Evolutionary conservation across 2,113 vertebrate species (phyloP), one percentile per base, ranked within the genome.

Genomic region (Clinocottus analis): DNA sequence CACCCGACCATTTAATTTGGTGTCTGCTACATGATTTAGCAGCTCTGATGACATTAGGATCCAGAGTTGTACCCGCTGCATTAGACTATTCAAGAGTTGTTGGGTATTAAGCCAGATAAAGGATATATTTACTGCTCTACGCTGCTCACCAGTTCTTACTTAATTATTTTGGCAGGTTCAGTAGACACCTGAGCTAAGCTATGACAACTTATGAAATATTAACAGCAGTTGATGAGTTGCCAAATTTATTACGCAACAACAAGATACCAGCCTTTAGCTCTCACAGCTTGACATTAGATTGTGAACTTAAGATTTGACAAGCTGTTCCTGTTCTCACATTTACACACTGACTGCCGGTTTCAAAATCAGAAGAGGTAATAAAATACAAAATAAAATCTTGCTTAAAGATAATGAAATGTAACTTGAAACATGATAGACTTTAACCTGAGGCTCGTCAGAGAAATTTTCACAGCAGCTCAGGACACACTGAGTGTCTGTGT

Each of bases 11-110:
- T n/a, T n/a, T n/a, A n/a, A n/a, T n/a, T n/a, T n/a, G n/a, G n/a
- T n/a, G n/a, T n/a, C n/a, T n/a, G n/a, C n/a, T n/a, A 78, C 83
- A 79, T 77, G 72, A 80, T 87, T 88, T 83, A 84, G 80, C 82
- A 87, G 66, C 80, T 79, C 71, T 78, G 63, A 68, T 77, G 78
- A 79, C 82, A 71, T 59, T 43, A 45, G 79, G 84, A 79, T 87
- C 70, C 69, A 69, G 7, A 90, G 80, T 83, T 68, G 27, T 55
- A 66, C 45, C 72, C 39, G 35, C 70, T 65, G 60, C 62, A 35
- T 62, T 9, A 25, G 66, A 79, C 68, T 67, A 60, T 85, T 83
- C 69, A 77, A 45, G 72, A 74, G 35, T 43, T 5, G 35, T 43
- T 5, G 39, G 76, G 79, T 55, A 47, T 78, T 55, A 53, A 66